Evolutionary conservation across 1,140 invertebrate genomes (phyloP).

Genomic region (Caenorhabditis remanei): DNA sequence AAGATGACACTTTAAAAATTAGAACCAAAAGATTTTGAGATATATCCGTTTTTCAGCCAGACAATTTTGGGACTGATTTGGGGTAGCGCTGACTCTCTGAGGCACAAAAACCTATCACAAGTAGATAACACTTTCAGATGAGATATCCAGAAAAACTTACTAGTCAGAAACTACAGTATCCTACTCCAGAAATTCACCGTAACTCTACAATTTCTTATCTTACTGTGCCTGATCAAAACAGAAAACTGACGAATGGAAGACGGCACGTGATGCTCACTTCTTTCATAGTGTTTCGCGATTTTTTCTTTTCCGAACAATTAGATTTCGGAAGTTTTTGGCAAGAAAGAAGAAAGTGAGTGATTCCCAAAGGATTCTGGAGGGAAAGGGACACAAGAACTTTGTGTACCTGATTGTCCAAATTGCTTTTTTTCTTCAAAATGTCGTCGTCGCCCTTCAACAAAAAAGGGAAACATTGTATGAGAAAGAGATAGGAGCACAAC

Average conservation of each 20-base stretch:
- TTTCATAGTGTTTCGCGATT: slow-evolving; percentile 19
- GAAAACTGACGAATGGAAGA: background rate
- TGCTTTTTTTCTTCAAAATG: slow-evolving; percentile 46
- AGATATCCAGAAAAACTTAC: no score
- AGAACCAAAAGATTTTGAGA: no score
- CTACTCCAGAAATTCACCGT: no score
- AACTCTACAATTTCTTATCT: no score
- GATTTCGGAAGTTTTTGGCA: background rate
- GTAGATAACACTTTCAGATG: no score
- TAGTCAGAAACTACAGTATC: no score
- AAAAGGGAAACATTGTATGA: background rate
- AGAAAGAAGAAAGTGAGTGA: no score
- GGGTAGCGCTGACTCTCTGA: no score
- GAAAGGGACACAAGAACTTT: slow-evolving; percentile 33
- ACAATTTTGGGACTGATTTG: no score
- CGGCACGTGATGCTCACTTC: slow-evolving; percentile 1
- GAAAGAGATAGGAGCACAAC: background rate
- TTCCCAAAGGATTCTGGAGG: background rate
- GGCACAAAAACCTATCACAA: no score
- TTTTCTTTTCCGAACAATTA: slow-evolving; percentile 40
- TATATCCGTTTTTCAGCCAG: no score
- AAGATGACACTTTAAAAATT: no score
- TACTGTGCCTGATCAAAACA: slow-evolving; percentile 13
- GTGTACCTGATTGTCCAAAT: slow-evolving; percentile 54
- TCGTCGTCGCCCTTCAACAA: background rate